Percentiles rank a stretch among this genome's conserved stretches.
Evolutionary conservation across 2,797 vertebrate genomes (phyloP).

Genomic region (Cynopterus sphinx): DNA sequence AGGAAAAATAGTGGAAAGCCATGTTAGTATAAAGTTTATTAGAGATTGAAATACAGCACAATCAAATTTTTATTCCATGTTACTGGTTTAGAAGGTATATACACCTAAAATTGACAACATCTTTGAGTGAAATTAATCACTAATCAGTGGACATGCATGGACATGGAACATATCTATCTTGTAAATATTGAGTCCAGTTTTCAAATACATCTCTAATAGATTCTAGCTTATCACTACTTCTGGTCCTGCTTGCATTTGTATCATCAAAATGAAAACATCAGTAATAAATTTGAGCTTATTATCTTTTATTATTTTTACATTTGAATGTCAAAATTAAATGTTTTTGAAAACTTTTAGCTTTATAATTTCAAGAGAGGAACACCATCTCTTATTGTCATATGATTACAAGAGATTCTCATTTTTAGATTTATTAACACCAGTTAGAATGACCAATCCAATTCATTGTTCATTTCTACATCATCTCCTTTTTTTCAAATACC

Average conservation of each 20-base stretch:
- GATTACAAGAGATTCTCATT: slow-evolving; percentile 10
- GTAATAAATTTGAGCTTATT: not conserved
- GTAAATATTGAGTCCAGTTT: not conserved
- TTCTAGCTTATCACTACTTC: not conserved
- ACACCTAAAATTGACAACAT: not conserved
- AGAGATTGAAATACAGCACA: not conserved
- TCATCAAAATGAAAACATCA: not conserved
- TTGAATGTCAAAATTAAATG: not conserved
- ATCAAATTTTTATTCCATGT: not conserved
- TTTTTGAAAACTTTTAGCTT: slow-evolving; percentile 2
- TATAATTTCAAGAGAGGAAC: slow-evolving; percentile 17
- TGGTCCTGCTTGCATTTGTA: not conserved
- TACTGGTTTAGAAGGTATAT: not conserved
- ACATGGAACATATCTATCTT: not conserved
- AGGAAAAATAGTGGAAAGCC: not conserved
- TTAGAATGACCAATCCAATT: not conserved
- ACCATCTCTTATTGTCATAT: not conserved
- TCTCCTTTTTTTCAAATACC: not conserved
- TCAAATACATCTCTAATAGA: not conserved
- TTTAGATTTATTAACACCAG: slow-evolving; percentile 12
- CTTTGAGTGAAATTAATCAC: not conserved
- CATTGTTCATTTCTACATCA: not conserved
- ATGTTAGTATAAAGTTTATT: not conserved
- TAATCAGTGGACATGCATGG: not conserved
- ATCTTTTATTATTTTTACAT: not conserved